Conservation (phyloP, 2,888 invertebrate genomes). For the Sericinus montela region DNA sequence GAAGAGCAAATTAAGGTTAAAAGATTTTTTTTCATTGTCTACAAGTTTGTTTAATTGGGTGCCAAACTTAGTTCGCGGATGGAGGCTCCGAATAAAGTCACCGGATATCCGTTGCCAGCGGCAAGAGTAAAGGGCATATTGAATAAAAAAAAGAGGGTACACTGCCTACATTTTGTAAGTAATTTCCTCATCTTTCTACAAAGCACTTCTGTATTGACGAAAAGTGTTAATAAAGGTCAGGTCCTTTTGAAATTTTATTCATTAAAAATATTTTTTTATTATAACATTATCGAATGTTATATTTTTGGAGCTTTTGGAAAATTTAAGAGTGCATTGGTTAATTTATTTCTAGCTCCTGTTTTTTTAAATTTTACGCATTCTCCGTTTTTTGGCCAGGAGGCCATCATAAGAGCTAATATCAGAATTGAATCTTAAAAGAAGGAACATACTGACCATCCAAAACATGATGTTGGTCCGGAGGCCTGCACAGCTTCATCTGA, state of each 20-base stretch:
- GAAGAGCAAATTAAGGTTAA: constrained; percentile 33
- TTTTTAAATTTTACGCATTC: too few species aligned
- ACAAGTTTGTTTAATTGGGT: constrained; percentile 50
- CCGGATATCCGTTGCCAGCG: constrained; percentile 43
- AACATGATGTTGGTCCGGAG: too few species aligned
- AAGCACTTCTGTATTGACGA: neutral
- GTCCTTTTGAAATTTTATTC: neutral
- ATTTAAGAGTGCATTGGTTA: too few species aligned
- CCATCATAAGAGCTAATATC: too few species aligned
- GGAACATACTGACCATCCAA: too few species aligned
- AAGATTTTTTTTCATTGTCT: constrained; percentile 30
- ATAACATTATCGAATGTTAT: neutral
- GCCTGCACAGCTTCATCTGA: too few species aligned
- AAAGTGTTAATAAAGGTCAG: neutral
- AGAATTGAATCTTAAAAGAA: too few species aligned
- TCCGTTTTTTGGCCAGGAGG: too few species aligned
- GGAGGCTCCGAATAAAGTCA: constrained; percentile 40
- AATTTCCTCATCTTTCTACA: neutral
- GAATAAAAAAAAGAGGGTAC: neutral
- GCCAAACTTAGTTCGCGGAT: constrained; percentile 32
- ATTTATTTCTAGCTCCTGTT: too few species aligned
- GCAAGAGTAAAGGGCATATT: neutral
- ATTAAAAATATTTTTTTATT: neutral
- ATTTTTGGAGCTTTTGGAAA: too few species aligned
- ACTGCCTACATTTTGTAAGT: neutral